These are phyloP conservation scores for Drosophila mercatorum DNA, from an alignment of 2,888 invertebrate genomes.

Conservation along the genomic window DNA sequence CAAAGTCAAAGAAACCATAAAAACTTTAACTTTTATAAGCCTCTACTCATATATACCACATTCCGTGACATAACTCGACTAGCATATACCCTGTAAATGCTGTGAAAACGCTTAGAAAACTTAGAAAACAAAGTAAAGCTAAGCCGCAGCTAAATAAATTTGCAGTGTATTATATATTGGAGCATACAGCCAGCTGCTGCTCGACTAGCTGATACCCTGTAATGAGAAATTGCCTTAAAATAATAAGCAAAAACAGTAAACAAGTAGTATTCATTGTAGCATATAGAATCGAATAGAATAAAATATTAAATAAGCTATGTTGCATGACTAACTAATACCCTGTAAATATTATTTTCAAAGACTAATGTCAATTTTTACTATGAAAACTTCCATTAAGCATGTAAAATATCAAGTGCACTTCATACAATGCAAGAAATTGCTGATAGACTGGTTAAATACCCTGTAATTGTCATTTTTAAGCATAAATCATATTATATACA, in stretches of 20 bases:
- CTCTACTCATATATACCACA: background rate
- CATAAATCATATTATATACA: background rate
- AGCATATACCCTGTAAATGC: background rate
- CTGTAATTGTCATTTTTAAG: background rate
- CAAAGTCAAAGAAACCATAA: background rate
- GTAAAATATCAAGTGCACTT: background rate
- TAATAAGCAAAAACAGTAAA: background rate
- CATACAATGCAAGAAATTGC: background rate
- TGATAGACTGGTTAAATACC: background rate
- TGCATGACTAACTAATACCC: background rate
- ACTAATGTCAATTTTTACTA: no score
- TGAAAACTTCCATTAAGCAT: no score
- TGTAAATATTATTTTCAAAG: no score
- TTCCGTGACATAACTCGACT: background rate
- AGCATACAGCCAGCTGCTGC: background rate
- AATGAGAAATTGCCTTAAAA: no score
- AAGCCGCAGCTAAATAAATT: background rate
- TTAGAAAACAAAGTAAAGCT: no score
- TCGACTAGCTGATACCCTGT: conserved; percentile 1
- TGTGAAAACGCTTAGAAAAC: background rate
- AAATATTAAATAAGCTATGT: no score
- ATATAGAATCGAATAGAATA: background rate
- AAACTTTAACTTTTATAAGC: background rate
- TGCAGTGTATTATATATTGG: background rate
- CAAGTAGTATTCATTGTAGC: background rate